These are phyloP conservation scores for Ctenoplectra terminalis DNA, from an alignment of 1,140 invertebrate species.

Conservation along the genomic window DNA sequence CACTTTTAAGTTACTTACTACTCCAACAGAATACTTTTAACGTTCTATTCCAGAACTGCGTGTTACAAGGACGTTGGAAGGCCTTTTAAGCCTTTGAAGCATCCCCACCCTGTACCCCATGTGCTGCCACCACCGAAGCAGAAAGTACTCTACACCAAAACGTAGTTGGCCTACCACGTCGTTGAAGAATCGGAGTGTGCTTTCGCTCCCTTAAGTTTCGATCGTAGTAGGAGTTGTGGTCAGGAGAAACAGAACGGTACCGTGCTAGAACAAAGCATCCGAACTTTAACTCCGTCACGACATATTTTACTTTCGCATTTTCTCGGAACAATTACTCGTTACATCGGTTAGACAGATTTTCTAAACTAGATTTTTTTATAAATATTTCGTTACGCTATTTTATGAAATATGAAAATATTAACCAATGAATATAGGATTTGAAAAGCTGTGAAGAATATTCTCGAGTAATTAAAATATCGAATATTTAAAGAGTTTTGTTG, in stretches of 20 bases:
- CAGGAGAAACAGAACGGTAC: constrained; percentile 6
- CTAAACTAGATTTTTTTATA: not conserved
- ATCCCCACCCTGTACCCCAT: constrained; percentile 67
- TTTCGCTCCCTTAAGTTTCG: constrained; percentile 55
- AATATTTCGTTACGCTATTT: too few species aligned
- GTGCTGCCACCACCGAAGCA: constrained; percentile 69
- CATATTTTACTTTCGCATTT: not conserved
- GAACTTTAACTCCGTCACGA: constrained; percentile 5
- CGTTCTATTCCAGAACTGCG: constrained; percentile 76
- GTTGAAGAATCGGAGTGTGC: constrained; percentile 41
- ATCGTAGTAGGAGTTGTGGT: constrained; percentile 46
- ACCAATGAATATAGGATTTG: too few species aligned
- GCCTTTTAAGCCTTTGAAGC: constrained; percentile 79
- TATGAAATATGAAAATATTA: too few species aligned
- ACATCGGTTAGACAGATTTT: not conserved
- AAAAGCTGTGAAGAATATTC: too few species aligned
- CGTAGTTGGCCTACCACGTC: constrained; percentile 50
- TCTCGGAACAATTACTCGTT: not conserved
- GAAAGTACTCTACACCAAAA: constrained; percentile 61
- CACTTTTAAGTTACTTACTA: constrained; percentile 18
- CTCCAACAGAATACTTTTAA: constrained; percentile 40
- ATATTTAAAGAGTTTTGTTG: too few species aligned
- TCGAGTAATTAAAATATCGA: too few species aligned
- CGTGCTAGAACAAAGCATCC: constrained; percentile 2
- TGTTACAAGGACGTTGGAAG: constrained; percentile 75